Conservation (phyloP, 2,113 vertebrate species). For the Phylloscopus trochiloides region DNA sequence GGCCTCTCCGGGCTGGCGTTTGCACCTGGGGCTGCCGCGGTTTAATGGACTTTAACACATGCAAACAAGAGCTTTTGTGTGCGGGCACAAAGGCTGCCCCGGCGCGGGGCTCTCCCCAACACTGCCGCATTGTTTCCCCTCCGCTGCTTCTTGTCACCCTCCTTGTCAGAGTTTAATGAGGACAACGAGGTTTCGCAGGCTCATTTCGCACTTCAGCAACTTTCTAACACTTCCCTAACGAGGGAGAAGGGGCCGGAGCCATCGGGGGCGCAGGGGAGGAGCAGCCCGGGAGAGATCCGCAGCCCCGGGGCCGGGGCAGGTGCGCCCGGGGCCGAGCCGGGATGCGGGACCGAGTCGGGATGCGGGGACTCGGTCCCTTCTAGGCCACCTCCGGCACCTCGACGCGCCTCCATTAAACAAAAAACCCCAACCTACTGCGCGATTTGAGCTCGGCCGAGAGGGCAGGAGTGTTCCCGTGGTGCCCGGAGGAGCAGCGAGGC, state of each 20-base stretch:
- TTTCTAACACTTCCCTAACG: constrained; percentile 92
- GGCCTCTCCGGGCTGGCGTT: constrained; percentile 67
- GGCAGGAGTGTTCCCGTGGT: neutral
- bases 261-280: neutral
- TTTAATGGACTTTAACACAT: constrained; percentile 87
- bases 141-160: constrained; percentile 88
- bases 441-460: neutral
- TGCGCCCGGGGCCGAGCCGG: neutral
- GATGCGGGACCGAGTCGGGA: neutral
- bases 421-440: neutral
- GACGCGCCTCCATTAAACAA: neutral
- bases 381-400: neutral
- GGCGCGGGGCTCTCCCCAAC: constrained; percentile 78
- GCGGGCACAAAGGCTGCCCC: constrained; percentile 82
- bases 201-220: constrained; percentile 93
- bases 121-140: constrained; percentile 88
- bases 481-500: neutral
- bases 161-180: constrained; percentile 95
- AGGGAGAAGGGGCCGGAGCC: constrained; percentile 59
- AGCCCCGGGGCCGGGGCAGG: neutral
- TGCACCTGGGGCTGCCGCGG: constrained; percentile 88
- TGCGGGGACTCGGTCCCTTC: neutral
- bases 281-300: neutral
- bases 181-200: constrained; percentile 85
- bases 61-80: constrained; percentile 91